Conservation (phyloP, 1,140 invertebrate species). For the Chionoecetes opilio region DNA sequence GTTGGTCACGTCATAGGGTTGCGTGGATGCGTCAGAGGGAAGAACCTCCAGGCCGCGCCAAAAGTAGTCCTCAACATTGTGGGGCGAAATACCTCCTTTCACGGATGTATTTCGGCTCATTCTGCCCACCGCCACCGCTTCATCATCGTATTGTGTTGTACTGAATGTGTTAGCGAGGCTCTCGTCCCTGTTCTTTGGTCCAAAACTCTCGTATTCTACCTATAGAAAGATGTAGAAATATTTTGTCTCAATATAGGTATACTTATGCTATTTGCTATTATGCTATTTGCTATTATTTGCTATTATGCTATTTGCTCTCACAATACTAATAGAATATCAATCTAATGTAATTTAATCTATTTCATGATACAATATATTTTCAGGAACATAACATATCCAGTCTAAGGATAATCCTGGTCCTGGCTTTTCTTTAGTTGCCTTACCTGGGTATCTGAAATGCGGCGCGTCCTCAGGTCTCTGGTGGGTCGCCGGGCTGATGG, state of each 20-base stretch:
- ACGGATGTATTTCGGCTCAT: constrained; percentile 51
- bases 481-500: neutral
- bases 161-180: constrained; percentile 68
- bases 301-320: too few relatives aligned
- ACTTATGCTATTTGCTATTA: too few relatives aligned
- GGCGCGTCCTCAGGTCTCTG: constrained; percentile 69
- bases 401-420: too few relatives aligned
- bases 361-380: too few relatives aligned
- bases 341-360: too few relatives aligned
- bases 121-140: constrained; percentile 52
- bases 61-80: neutral
- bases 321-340: too few relatives aligned
- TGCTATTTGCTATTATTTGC: too few relatives aligned
- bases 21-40: neutral
- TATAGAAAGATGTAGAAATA: constrained; percentile 1
- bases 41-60: constrained; percentile 32
- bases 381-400: too few relatives aligned
- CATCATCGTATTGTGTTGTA: constrained; percentile 68
- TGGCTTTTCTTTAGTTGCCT: neutral
- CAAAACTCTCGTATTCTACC: constrained; percentile 74
- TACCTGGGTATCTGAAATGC: constrained; percentile 75
- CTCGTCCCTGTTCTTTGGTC: constrained; percentile 62
- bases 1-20: neutral
- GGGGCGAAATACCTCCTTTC: constrained; percentile 34
- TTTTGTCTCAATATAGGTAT: too few relatives aligned